phyloP scores from a whole-genome alignment of 2,113 vertebrate species.

The Sterrhoptilus dennistouni region DNA sequence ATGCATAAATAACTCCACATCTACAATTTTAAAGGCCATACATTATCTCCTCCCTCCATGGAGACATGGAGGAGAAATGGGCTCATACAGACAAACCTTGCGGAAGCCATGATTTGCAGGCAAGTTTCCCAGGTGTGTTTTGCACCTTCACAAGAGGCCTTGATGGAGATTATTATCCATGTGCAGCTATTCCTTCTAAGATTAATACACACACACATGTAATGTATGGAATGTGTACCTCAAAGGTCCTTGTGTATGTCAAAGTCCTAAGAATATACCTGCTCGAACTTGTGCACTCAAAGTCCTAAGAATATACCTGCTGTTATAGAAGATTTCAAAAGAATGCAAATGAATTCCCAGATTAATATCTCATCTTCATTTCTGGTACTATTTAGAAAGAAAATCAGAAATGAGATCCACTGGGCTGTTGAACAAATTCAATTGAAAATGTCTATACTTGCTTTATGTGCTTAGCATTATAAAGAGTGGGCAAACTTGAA shows the following conservation, averaged over 20 bases:
- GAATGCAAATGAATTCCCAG: neutral
- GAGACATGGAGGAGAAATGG: neutral
- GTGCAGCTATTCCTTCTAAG: neutral
- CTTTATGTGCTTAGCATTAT: neutral
- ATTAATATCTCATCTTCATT: neutral
- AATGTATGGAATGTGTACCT: neutral
- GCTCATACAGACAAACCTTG: neutral
- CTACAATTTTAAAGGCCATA: neutral
- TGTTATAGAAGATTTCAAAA: neutral
- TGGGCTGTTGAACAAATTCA: neutral
- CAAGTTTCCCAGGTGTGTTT: neutral
- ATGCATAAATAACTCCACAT: neutral
- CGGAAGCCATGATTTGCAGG: neutral
- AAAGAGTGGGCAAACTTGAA: neutral
- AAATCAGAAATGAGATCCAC: neutral
- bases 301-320: neutral
- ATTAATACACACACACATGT: neutral
- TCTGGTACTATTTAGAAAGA: neutral
- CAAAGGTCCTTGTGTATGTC: neutral
- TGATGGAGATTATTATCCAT: neutral
- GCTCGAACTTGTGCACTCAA: rapidly evolving
- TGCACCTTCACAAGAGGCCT: neutral
- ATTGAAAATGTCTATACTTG: neutral
- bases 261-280: neutral
- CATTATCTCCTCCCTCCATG: neutral